Percentiles rank a stretch among this genome's conserved stretches.
Evolutionary conservation across 37 sponge, comb jelly and placozoan species (phyloP).

Genomic region (Bolinopsis microptera): DNA sequence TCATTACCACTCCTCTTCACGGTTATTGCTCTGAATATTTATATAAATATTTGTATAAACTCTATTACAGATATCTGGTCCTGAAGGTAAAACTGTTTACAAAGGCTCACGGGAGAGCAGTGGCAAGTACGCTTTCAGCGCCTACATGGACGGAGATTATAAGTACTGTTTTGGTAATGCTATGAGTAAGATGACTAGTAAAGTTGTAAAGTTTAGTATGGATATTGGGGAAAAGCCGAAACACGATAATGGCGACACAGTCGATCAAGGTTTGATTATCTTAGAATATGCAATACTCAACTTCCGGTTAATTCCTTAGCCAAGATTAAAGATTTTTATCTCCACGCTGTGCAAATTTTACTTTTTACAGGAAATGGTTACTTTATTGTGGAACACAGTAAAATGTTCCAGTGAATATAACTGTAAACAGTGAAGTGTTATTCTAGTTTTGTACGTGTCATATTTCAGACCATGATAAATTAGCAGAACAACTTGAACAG

Average conservation of each 20-base stretch:
- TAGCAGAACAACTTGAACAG: constrained; percentile 86
- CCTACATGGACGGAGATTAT: constrained; percentile 94
- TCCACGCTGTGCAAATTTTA: too few relatives aligned
- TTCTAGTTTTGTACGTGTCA: background rate
- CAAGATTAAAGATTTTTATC: too few relatives aligned
- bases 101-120: constrained; percentile 88
- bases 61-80: constrained; percentile 81
- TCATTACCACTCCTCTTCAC: too few relatives aligned
- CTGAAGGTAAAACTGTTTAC: constrained; percentile 85
- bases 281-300: background rate
- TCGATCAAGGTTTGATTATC: background rate
- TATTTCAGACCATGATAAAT: constrained; percentile 74
- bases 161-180: constrained; percentile 96
- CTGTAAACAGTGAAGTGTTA: too few relatives aligned
- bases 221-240: constrained; percentile 78
- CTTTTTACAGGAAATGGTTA: too few relatives aligned
- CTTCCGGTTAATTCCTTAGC: too few relatives aligned
- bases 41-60: too few relatives aligned
- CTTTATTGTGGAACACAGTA: too few relatives aligned
- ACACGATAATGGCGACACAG: background rate
- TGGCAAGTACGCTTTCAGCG: constrained; percentile 96
- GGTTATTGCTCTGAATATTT: too few relatives aligned
- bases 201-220: constrained; percentile 94
- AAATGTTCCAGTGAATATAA: too few relatives aligned
- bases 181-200: constrained; percentile 98